Conservation (phyloP, 2,797 vertebrate species). For the Onychomys arenicola region DNA sequence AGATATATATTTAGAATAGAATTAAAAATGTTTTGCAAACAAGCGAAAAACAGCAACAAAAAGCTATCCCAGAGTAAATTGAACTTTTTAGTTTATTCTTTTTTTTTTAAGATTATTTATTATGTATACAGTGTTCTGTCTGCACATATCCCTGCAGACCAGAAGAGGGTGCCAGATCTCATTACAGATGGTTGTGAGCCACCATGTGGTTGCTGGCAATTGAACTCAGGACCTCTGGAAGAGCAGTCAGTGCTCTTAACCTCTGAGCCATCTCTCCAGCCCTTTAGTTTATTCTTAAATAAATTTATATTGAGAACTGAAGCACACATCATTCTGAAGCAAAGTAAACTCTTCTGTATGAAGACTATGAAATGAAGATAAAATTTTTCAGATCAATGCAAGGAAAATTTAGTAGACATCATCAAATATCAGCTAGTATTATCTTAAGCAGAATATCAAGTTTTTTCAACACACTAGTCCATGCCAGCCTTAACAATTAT, state of each 20-base stretch:
- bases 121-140: too few relatives aligned
- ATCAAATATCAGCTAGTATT: background rate
- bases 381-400: slow-evolving; percentile 21
- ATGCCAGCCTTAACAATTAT: background rate
- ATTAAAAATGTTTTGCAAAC: background rate
- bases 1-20: background rate
- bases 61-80: slow-evolving; percentile 24
- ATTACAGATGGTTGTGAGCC: too few relatives aligned
- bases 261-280: too few relatives aligned
- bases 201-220: too few relatives aligned
- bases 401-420: background rate
- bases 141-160: too few relatives aligned
- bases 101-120: too few relatives aligned
- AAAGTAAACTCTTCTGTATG: slow-evolving; percentile 46
- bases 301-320: slow-evolving; percentile 44
- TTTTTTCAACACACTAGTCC: background rate
- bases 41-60: slow-evolving; percentile 35
- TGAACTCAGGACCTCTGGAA: too few relatives aligned
- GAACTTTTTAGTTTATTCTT: slow-evolving; percentile 57
- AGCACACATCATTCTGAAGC: background rate
- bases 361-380: slow-evolving; percentile 6
- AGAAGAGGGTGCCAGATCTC: too few relatives aligned
- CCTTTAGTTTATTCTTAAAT: slow-evolving; percentile 60
- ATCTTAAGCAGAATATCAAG: background rate
- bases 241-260: too few relatives aligned